Base-by-base conservation (phyloP, 1,140 invertebrate genomes). In the Drosophila takahashii region DNA sequence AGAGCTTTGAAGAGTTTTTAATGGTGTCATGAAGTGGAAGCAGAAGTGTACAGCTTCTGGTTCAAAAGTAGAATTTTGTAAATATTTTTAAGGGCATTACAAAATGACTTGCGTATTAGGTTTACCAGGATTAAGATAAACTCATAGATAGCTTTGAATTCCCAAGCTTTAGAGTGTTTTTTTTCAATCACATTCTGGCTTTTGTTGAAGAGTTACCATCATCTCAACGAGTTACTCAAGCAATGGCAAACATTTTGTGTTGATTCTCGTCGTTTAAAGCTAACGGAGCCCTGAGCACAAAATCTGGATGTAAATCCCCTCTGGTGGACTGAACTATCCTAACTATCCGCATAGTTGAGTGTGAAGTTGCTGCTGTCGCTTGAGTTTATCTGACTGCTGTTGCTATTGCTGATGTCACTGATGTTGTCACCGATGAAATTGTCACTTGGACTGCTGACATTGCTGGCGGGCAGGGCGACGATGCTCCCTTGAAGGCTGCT, bases 171-270 rank as follows among this genome's bases (percentile, higher is more conserved):
- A 5, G 1, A 34, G 29, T 4, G 58, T 7, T 36, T 42, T 36
- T 42, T 42, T 9, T 58, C 18, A 2, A 57, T 54, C 18, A 36
- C 32, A 18, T 67, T 57, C 18, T 52, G 34, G 26, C 27, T 54
- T 32, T 16, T 16, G 22, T 26, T 16, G 16, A 47, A 36, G 50
- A 32, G 27, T 44, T 26, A 9, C 29, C 51, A 13, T 10, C 29
- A n/a, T n/a, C n/a, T 54, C 61, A 50, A 54, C 50, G 18, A 56
- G 15, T 50, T 32, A 56, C 15, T 48, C 56, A 51, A 42, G 77
- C 79, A 81, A 81, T 81, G 79, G 79, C 79, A 79, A 77, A 78
- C 79, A 69, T 71, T 73, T 54, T 53, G 44, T 29, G 47, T 34
- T 45, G 42, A 34, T n/a, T 57, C 34, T 47, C 42, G 9, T 37